Conservation (phyloP, 2,888 invertebrate genomes). For the Mimachlamys varia region DNA sequence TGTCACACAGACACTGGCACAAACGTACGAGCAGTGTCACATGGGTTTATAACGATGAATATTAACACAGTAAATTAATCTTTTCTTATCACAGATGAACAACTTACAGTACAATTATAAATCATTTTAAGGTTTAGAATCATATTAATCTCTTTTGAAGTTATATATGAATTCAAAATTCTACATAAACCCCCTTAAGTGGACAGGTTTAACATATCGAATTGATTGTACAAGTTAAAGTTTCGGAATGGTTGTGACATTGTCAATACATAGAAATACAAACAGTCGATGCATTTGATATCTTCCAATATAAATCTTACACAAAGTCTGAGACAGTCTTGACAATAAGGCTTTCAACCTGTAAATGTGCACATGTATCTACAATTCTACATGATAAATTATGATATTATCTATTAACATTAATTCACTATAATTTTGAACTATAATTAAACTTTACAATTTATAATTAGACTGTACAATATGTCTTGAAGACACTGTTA, state of each 20-base stretch:
- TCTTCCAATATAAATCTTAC: neutral
- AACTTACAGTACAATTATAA: too few species aligned
- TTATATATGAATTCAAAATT: too few species aligned
- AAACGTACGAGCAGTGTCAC: too few species aligned
- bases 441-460: neutral
- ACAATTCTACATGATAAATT: neutral
- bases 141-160: too few species aligned
- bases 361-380: neutral
- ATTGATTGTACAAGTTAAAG: too few species aligned
- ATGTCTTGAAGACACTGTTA: neutral
- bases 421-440: neutral
- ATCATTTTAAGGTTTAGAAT: too few species aligned
- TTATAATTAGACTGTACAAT: neutral
- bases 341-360: neutral
- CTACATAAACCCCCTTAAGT: too few species aligned
- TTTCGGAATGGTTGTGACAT: neutral
- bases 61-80: too few species aligned
- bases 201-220: too few species aligned
- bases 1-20: too few species aligned
- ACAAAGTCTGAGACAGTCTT: neutral
- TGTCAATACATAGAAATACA: neutral
- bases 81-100: too few species aligned
- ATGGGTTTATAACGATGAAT: too few species aligned
- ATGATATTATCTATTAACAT: neutral
- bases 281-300: neutral